A percentile compares a stretch with the other conserved stretches of the same genome.
phyloP scores from a whole-genome alignment of 2,797 vertebrate species.

The Scleropages formosus region DNA sequence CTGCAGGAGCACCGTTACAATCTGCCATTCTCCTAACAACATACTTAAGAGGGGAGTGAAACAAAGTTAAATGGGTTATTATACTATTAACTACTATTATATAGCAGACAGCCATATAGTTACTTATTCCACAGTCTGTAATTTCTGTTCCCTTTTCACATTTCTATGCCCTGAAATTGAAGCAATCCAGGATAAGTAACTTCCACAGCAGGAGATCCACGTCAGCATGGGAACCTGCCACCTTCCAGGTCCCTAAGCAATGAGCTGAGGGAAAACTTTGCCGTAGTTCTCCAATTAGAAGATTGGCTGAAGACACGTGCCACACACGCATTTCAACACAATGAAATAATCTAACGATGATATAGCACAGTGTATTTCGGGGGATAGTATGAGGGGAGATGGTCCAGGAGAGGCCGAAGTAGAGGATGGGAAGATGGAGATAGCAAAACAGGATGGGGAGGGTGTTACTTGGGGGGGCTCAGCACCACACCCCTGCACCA shows the following conservation, averaged over 20 bases:
- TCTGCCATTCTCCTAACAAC: background rate
- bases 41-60: background rate
- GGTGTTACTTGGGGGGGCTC: background rate
- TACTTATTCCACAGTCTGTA: background rate
- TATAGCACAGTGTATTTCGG: background rate
- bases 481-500: background rate
- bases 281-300: background rate
- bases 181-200: background rate
- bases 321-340: background rate
- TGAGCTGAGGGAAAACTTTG: background rate
- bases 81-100: background rate
- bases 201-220: background rate
- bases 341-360: background rate
- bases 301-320: background rate
- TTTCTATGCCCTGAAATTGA: background rate
- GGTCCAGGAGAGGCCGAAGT: background rate
- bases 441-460: background rate
- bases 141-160: background rate
- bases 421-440: background rate
- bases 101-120: background rate
- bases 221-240: background rate
- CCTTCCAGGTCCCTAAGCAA: background rate
- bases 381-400: background rate
- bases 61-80: background rate
- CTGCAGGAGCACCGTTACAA: background rate